phyloP scores from a whole-genome alignment of 2,113 vertebrate species.

The Nettapus auritus region DNA sequence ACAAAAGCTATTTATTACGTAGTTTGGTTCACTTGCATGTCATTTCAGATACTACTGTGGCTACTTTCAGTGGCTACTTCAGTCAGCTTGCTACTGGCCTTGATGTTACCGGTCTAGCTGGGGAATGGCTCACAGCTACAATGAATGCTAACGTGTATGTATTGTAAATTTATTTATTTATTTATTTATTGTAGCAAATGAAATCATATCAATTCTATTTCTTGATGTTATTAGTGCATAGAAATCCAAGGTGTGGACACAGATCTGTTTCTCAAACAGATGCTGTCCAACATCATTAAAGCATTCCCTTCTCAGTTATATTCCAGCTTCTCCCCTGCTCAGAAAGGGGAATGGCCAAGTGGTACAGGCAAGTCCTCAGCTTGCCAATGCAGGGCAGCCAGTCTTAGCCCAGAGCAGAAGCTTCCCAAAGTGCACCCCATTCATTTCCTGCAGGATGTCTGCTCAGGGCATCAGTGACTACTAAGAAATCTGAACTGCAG shows the following conservation, averaged over 20 bases:
- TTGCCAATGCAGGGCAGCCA: not conserved
- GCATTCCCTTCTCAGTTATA: not conserved
- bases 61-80: slow-evolving; percentile 53
- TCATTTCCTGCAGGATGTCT: not conserved
- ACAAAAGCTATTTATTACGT: not conserved
- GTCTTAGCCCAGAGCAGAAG: not conserved
- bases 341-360: accelerated
- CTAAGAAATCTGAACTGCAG: not conserved
- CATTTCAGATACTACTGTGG: slow-evolving; percentile 21
- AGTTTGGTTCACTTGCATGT: not conserved
- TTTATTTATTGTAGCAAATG: not conserved
- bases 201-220: not conserved
- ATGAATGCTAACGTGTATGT: slow-evolving; percentile 76
- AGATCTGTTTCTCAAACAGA: not conserved
- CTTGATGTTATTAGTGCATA: too few relatives aligned
- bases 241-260: not conserved
- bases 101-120: slow-evolving; percentile 69
- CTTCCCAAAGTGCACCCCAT: not conserved
- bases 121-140: slow-evolving; percentile 76
- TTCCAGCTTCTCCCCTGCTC: not conserved
- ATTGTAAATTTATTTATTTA: not conserved
- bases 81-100: slow-evolving; percentile 77
- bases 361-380: accelerated
- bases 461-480: not conserved
- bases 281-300: not conserved